Evolutionary conservation across 2,888 invertebrate species (phyloP), one percentile per base, ranked within the genome.

Genomic region (Lasioglossum pauxillum): DNA sequence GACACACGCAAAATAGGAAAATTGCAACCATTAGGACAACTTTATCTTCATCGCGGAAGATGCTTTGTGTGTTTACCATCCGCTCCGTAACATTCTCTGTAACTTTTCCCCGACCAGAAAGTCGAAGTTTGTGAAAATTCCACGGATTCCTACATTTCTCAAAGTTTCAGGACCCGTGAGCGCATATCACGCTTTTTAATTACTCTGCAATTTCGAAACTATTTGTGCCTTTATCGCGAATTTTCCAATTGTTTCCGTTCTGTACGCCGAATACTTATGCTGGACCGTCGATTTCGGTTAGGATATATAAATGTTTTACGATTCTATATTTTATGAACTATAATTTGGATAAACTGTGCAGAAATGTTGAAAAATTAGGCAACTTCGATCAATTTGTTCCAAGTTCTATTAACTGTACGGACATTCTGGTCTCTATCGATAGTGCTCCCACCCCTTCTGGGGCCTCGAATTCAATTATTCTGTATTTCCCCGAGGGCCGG

Each of bases 401-500:
- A 16, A 46, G 35, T 44, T 16, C 19, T 53, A 38, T 49, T n/a
- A 38, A 35, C 69, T 16, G 49, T 69, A 5, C 10, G 10, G 14
- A 53, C 46, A 38, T 35, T 14, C 60, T 14, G 27, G 12, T 23
- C 23, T 19, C 49, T 23, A 2, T 2, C 35, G 31, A 67, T 35
- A 35, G 14, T 19, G 35, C 64, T 19, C n/a, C n/a, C n/a, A 16
- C 5, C 12, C 23, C 19, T 35, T 8, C 19, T 2, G 23, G 10
- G n/a, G 23, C n/a, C 23, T 16, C 31, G 49, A 69, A 69, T 77
- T 77, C 77, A 77, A 77, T 77, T 69, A 77, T 67, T 49, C 14
- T 4, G 10, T 38, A 38, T 8, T n/a, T n/a, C n/a, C 38, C 38
- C 35, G 10, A 31, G 77, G 46, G 19, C 8, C 49, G 46, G 60